Percentiles rank a stretch among this genome's conserved stretches.
These are phyloP conservation scores for Carcharodon carcharias DNA, from an alignment of 2,797 vertebrate species.

Conservation along the genomic window DNA sequence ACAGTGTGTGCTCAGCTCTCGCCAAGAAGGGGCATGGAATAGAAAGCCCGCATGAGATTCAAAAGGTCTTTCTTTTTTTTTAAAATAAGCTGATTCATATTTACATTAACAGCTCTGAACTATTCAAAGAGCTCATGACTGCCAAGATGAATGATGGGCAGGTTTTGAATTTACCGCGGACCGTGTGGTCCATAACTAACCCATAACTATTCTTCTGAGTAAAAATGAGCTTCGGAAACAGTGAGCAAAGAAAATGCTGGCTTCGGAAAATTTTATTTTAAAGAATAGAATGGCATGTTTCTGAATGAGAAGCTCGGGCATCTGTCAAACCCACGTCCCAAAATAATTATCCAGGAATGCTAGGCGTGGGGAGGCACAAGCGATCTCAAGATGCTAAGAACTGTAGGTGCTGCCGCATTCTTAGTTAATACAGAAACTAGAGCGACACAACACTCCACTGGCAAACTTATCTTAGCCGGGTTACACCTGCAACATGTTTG, in stretches of 20 bases:
- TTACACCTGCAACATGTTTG: background rate
- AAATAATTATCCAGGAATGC: background rate
- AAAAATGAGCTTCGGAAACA: background rate
- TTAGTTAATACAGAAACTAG: background rate
- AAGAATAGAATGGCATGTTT: no score
- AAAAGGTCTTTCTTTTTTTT: background rate
- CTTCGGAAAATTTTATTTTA: background rate
- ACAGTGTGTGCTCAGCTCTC: background rate
- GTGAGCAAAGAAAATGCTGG: background rate
- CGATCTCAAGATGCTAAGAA: background rate
- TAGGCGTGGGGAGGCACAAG: no score
- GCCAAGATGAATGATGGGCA: no score
- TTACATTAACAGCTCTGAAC: background rate
- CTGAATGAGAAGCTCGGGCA: background rate
- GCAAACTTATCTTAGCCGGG: background rate
- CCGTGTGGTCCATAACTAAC: no score
- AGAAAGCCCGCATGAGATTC: background rate
- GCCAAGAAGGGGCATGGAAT: background rate
- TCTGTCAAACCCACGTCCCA: background rate
- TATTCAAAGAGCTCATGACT: background rate
- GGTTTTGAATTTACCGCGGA: background rate
- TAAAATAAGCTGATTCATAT: background rate
- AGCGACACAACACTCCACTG: background rate
- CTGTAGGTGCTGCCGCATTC: background rate
- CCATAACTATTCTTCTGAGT: background rate